phyloP scores from a whole-genome alignment of 1,140 invertebrate genomes.

The Oedothorax gibbosus region DNA sequence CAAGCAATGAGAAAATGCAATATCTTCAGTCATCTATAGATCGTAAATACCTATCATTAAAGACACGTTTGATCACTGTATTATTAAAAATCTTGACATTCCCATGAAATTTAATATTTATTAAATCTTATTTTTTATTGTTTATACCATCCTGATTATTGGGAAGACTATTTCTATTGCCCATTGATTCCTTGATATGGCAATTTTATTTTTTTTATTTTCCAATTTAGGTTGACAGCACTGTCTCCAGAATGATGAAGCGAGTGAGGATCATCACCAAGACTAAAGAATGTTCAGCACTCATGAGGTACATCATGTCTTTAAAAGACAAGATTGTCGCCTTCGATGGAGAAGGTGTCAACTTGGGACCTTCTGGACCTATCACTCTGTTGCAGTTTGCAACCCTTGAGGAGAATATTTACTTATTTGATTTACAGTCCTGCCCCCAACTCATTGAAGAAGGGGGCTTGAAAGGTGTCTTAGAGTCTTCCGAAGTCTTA shows the following conservation, averaged over 20 bases:
- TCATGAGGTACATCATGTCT: slow-evolving; percentile 81
- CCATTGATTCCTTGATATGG: too few relatives aligned
- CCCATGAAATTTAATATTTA: too few relatives aligned
- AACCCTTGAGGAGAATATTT: slow-evolving; percentile 71
- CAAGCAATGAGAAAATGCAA: too few relatives aligned
- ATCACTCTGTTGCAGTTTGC: slow-evolving; percentile 89
- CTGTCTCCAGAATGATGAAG: slow-evolving; percentile 54
- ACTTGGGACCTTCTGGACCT: slow-evolving; percentile 77
- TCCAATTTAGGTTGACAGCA: slow-evolving; percentile 26
- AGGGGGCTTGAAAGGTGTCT: slow-evolving; percentile 81
- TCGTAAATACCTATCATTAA: too few relatives aligned
- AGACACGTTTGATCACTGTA: too few relatives aligned
- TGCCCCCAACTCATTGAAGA: slow-evolving; percentile 83
- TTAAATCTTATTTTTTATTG: too few relatives aligned
- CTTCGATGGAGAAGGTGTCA: slow-evolving; percentile 92
- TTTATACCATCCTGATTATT: too few relatives aligned
- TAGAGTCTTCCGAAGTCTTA: slow-evolving; percentile 84
- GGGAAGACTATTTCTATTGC: too few relatives aligned
- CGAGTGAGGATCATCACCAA: slow-evolving; percentile 64
- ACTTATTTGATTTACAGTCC: slow-evolving; percentile 88
- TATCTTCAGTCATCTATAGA: too few relatives aligned
- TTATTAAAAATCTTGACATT: too few relatives aligned
- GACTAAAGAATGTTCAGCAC: slow-evolving; percentile 75
- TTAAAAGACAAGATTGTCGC: slow-evolving; percentile 75
- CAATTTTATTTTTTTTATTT: too few relatives aligned